A percentile compares a stretch with the other conserved stretches of the same genome.
Evolutionary conservation across 1,140 invertebrate species (phyloP).

Genomic region (Diachasma alloeum): DNA sequence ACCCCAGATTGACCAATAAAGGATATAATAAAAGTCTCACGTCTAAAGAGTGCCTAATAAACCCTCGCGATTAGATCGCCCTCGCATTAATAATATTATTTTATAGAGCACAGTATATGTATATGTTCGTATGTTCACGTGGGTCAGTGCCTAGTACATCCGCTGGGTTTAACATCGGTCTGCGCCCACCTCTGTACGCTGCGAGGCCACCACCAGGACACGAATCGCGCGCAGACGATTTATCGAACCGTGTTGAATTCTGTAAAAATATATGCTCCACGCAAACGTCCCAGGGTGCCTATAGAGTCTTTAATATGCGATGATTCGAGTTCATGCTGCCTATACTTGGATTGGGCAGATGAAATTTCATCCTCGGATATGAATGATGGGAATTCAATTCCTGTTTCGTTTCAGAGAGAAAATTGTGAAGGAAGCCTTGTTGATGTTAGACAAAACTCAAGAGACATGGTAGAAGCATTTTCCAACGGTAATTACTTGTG

Average conservation of each 20-base stretch:
- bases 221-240: conserved; percentile 3
- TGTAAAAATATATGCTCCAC: neutral
- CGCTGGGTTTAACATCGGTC: neutral
- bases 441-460: no score
- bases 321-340: neutral
- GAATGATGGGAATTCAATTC: no score
- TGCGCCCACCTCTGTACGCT: neutral
- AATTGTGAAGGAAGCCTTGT: no score
- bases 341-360: neutral
- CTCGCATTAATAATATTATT: neutral
- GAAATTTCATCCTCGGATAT: neutral
- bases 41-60: neutral
- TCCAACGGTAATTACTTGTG: no score
- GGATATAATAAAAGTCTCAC: neutral
- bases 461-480: no score
- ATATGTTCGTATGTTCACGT: neutral
- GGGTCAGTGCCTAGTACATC: neutral
- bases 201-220: neutral
- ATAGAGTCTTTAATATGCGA: neutral
- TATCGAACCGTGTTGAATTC: neutral
- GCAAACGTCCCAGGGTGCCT: neutral
- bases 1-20: no score
- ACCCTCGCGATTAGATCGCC: neutral
- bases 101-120: neutral
- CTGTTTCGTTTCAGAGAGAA: no score